A percentile compares a stretch with the other conserved stretches of the same genome.
Evolutionary conservation across 1,140 invertebrate species (phyloP).

Genomic region (Lanistes nyassanus): DNA sequence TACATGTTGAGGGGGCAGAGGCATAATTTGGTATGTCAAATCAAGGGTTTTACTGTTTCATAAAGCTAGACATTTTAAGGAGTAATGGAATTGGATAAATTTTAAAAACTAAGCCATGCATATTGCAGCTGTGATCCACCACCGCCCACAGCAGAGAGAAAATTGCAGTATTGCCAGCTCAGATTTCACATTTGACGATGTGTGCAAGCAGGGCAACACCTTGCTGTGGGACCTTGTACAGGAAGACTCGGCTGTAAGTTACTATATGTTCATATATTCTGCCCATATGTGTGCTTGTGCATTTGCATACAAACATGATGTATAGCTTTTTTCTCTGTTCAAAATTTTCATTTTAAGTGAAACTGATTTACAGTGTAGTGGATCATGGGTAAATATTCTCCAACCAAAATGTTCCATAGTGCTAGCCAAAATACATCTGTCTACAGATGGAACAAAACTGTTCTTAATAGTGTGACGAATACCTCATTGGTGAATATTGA

Average conservation of each 20-base stretch:
- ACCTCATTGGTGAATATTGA: too few species aligned
- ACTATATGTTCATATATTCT: background rate
- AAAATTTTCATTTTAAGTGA: background rate
- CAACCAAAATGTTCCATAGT: too few species aligned
- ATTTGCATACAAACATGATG: too few species aligned
- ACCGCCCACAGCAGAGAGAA: conserved; percentile 39
- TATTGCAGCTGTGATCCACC: conserved; percentile 41
- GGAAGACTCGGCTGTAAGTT: conserved; percentile 87
- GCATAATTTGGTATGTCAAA: background rate
- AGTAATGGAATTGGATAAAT: too few species aligned
- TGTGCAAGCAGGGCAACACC: conserved; percentile 82
- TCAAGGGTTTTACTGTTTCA: background rate
- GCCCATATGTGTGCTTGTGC: too few species aligned
- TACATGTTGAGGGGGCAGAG: background rate
- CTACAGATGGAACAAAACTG: too few species aligned
- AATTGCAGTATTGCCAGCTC: conserved; percentile 24
- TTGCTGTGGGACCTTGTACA: conserved; percentile 93
- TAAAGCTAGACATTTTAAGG: too few species aligned
- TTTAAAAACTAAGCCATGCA: too few species aligned
- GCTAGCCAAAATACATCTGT: too few species aligned
- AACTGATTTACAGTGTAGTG: background rate
- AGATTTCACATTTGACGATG: conserved; percentile 60
- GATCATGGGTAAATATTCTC: too few species aligned
- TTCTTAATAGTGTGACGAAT: too few species aligned
- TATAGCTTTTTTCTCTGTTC: background rate